These are phyloP conservation scores for Callosobruchus maculatus DNA, from an alignment of 2,888 invertebrate species.

Conservation along the genomic window DNA sequence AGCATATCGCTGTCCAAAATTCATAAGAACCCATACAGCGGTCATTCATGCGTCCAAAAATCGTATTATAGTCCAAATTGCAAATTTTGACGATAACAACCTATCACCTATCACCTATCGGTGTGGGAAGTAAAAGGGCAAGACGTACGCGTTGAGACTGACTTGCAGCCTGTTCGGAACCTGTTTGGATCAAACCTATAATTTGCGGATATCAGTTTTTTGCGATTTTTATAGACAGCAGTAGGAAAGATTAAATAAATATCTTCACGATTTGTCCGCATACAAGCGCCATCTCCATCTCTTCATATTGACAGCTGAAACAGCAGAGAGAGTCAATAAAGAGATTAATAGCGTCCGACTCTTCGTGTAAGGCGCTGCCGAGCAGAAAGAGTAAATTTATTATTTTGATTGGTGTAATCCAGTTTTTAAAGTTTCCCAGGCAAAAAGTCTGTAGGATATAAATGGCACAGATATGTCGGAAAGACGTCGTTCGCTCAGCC, in stretches of 20 bases:
- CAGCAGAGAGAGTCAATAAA: neutral
- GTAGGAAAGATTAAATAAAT: conserved; percentile 2
- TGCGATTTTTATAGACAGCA: too few relatives aligned
- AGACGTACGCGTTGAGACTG: too few relatives aligned
- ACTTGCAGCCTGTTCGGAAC: too few relatives aligned
- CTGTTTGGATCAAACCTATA: too few relatives aligned
- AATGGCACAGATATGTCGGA: neutral
- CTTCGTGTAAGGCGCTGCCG: neutral
- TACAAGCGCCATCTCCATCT: neutral
- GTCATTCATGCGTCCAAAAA: too few relatives aligned
- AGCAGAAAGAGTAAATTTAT: neutral
- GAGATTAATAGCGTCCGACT: neutral
- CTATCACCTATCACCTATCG: too few relatives aligned
- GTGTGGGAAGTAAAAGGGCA: too few relatives aligned
- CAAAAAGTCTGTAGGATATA: neutral
- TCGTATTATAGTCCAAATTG: too few relatives aligned
- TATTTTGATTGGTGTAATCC: neutral
- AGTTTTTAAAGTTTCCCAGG: neutral
- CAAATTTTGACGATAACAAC: too few relatives aligned
- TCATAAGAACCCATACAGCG: too few relatives aligned
- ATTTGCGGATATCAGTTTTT: too few relatives aligned
- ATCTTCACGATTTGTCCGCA: neutral
- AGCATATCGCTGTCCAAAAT: too few relatives aligned
- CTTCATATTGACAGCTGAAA: neutral
- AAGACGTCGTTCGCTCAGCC: neutral